These are phyloP conservation scores for Eutolmus rufibarbis DNA, from an alignment of 2,888 invertebrate genomes.

Conservation along the genomic window DNA sequence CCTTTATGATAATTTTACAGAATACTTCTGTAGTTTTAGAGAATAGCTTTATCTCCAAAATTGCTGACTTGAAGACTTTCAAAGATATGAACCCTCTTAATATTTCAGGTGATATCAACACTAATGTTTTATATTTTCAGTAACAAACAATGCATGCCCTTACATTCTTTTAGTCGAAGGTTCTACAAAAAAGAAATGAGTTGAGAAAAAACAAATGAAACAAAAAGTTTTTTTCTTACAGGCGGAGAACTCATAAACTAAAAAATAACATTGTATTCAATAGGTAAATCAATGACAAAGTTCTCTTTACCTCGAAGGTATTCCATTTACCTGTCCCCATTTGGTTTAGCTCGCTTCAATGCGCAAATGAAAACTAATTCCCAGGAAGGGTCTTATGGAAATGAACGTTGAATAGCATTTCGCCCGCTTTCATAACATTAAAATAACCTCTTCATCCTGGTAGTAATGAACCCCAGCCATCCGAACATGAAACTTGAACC, in stretches of 20 bases:
- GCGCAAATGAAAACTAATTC: neutral
- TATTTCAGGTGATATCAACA: too few species aligned
- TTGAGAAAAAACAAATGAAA: neutral
- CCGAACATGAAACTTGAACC: neutral
- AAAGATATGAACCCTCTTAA: too few species aligned
- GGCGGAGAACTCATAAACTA: neutral
- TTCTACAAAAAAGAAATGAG: neutral
- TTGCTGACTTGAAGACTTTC: too few species aligned
- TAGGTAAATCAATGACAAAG: neutral
- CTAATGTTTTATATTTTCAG: too few species aligned
- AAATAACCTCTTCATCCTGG: neutral
- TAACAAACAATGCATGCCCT: neutral
- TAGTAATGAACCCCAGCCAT: neutral
- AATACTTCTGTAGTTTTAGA: too few species aligned
- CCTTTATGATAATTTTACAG: too few species aligned
- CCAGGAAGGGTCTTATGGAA: neutral
- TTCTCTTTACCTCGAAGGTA: neutral
- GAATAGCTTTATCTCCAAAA: too few species aligned
- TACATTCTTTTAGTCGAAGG: neutral
- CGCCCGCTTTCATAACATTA: neutral
- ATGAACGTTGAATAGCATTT: neutral
- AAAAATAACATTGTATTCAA: neutral
- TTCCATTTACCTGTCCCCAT: neutral
- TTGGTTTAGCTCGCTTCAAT: neutral
- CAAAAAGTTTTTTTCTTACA: neutral